A percentile compares a stretch with the other conserved stretches of the same genome.
Evolutionary conservation across 2,888 invertebrate species (phyloP).

Genomic region (Campaea margaritaria): DNA sequence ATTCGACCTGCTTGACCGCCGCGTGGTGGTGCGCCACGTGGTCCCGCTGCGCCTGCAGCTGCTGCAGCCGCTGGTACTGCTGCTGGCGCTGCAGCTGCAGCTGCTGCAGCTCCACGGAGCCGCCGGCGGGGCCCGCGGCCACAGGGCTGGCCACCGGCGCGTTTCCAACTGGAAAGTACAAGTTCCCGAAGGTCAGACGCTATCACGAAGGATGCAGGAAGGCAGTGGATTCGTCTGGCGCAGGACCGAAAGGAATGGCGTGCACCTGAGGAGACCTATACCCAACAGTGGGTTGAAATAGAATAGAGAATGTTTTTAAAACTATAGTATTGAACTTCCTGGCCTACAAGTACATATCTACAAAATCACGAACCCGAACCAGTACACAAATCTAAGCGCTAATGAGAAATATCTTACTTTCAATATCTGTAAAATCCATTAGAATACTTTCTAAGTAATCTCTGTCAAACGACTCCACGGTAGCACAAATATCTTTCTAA

Average conservation of each 20-base stretch:
- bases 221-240: too few relatives aligned
- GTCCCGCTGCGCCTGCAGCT: slow-evolving; percentile 86
- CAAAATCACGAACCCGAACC: too few relatives aligned
- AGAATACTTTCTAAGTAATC: slow-evolving; percentile 6
- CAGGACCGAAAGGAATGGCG: too few relatives aligned
- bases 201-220: too few relatives aligned
- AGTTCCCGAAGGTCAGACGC: too few relatives aligned
- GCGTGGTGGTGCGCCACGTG: slow-evolving; percentile 80
- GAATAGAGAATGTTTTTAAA: too few relatives aligned
- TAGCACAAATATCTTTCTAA: background rate
- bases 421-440: slow-evolving; percentile 37
- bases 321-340: too few relatives aligned
- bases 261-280: too few relatives aligned
- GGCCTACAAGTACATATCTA: too few relatives aligned
- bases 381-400: too few relatives aligned
- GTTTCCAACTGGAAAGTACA: slow-evolving; percentile 31
- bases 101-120: slow-evolving; percentile 67
- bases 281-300: too few relatives aligned
- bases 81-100: slow-evolving; percentile 85
- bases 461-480: background rate
- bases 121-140: slow-evolving; percentile 51
- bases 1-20: slow-evolving; percentile 66
- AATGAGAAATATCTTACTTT: slow-evolving; percentile 26
- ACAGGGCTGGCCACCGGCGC: slow-evolving; percentile 48
- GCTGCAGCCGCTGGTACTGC: slow-evolving; percentile 87